A percentile compares a stretch with the other conserved stretches of the same genome.
These are phyloP conservation scores for Ammodytes dubius DNA, from an alignment of 2,113 vertebrate species.

Conservation along the genomic window DNA sequence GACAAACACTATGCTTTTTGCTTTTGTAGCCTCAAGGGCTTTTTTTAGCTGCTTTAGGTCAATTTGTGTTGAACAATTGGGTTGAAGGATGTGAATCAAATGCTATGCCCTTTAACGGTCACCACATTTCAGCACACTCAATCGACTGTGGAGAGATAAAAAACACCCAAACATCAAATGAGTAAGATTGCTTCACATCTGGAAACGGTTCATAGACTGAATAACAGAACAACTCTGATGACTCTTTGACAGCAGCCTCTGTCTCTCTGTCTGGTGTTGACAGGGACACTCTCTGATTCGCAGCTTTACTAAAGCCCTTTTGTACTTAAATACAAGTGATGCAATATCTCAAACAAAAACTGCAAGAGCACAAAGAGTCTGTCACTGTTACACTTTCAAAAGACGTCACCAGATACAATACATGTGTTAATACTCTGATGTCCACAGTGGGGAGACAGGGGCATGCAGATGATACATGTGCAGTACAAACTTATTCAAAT, in stretches of 20 bases:
- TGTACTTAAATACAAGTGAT: constrained; percentile 17
- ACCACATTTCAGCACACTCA: not conserved
- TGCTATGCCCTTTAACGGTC: not conserved
- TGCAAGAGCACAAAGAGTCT: not conserved
- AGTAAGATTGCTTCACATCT: not conserved
- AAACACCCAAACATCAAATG: not conserved
- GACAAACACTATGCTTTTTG: too few species aligned
- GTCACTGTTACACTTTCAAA: not conserved
- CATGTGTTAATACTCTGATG: constrained; percentile 7
- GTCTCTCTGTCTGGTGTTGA: not conserved
- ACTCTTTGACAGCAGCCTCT: not conserved
- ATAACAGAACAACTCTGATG: not conserved
- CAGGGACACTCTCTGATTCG: not conserved
- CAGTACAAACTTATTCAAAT: not conserved
- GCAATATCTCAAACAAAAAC: constrained; percentile 1
- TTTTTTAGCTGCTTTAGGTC: too few species aligned
- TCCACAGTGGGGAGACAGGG: constrained; percentile 39
- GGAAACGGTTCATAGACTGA: not conserved
- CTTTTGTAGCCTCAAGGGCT: too few species aligned
- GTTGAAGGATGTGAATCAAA: not conserved
- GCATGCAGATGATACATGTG: not conserved
- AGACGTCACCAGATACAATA: not conserved
- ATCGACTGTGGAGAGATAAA: not conserved
- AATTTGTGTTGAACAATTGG: too few species aligned
- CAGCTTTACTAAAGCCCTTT: not conserved